Conservation (phyloP, 2,113 vertebrate genomes). For the Indicator maculatus region DNA sequence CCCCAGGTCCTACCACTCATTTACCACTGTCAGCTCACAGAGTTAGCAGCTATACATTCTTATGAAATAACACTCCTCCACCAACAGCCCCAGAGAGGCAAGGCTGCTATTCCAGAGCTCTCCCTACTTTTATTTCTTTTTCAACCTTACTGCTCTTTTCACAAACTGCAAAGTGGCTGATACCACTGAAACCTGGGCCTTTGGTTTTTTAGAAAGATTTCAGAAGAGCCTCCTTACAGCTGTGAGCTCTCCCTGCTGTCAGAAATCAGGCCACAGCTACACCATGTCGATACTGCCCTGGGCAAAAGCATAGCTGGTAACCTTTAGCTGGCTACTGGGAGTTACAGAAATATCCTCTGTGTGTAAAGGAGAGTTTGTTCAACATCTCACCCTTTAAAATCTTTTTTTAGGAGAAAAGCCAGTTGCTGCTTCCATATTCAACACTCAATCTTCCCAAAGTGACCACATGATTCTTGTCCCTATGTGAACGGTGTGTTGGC, state of each 20-base stretch:
- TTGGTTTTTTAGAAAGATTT: not conserved
- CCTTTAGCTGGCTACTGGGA: not conserved
- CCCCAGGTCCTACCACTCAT: not conserved
- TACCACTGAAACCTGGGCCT: not conserved
- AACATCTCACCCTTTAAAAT: conserved; percentile 47
- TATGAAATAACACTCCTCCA: not conserved
- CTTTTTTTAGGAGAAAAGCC: conserved; percentile 47
- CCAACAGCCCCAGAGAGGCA: not conserved
- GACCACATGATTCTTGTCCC: conserved; percentile 12
- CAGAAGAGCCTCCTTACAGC: not conserved
- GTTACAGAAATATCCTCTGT: conserved; percentile 17
- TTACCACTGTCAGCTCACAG: not conserved
- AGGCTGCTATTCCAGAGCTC: not conserved
- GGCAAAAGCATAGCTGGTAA: not conserved
- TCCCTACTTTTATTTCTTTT: too few relatives aligned
- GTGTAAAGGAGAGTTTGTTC: conserved; percentile 28
- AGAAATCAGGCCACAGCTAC: conserved; percentile 2
- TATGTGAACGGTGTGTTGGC: not conserved
- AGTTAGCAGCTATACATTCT: not conserved
- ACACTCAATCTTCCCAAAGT: not conserved
- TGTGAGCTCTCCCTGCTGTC: not conserved
- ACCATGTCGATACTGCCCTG: rapidly evolving
- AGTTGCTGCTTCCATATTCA: conserved; percentile 22
- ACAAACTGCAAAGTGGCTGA: not conserved
- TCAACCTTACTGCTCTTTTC: not conserved